Conservation (phyloP, 2,888 invertebrate genomes). For the Anthophora plumipes region DNA sequence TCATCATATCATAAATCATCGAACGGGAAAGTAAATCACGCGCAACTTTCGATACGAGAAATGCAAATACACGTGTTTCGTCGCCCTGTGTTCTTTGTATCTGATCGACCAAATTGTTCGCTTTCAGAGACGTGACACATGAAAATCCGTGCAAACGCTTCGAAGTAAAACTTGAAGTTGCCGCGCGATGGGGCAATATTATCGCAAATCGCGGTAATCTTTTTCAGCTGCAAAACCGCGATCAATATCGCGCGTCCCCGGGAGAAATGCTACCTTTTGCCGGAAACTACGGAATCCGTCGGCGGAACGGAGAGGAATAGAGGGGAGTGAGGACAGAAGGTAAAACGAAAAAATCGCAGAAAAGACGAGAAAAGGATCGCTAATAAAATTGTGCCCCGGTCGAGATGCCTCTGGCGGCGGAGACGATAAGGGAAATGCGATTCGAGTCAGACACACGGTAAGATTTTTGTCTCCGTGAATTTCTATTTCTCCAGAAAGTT, state of each 20-base stretch:
- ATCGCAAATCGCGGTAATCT: slow-evolving; percentile 67
- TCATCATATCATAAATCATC: background rate
- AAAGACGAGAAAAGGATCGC: slow-evolving; percentile 22
- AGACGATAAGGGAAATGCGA: background rate
- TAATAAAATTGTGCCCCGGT: slow-evolving; percentile 55
- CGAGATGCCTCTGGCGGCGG: background rate
- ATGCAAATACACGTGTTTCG: background rate
- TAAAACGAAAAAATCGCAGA: slow-evolving; percentile 23
- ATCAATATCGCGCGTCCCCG: slow-evolving; percentile 68
- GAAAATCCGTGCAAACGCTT: background rate
- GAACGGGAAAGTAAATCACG: background rate
- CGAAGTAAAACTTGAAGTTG: slow-evolving; percentile 10
- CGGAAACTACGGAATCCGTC: slow-evolving; percentile 47
- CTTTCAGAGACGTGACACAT: slow-evolving; percentile 10
- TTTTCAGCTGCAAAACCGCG: slow-evolving; percentile 66
- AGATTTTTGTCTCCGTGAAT: too few relatives aligned
- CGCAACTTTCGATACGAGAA: background rate
- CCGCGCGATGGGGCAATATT: slow-evolving; percentile 43
- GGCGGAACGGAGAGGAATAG: background rate
- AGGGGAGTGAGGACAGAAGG: background rate
- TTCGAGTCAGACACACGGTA: too few relatives aligned
- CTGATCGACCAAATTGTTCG: background rate
- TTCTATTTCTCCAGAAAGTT: too few relatives aligned
- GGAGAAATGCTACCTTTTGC: slow-evolving; percentile 64
- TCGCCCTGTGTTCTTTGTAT: too few relatives aligned